Base-by-base conservation (phyloP, 2,113 vertebrate species). In the Bungarus multicinctus region DNA sequence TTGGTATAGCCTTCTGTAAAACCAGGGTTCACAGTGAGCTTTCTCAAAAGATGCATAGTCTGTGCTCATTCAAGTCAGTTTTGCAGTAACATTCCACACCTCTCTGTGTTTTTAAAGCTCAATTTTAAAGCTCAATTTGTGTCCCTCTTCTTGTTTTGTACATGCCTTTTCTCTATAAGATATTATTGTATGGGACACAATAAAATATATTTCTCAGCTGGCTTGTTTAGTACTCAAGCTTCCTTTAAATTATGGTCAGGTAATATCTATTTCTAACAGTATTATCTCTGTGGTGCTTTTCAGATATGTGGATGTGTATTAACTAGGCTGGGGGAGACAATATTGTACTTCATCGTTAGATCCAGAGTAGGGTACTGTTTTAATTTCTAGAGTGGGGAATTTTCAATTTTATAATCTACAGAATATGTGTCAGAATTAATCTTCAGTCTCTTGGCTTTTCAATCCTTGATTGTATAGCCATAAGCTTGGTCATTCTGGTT, bases 1-100 rank as follows among this genome's bases (percentile, higher is more conserved):
- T 16, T 74, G 43, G 34, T 5, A 10, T 0, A 0, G 4, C 50
- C 5, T 54, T 87, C 85, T 5, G 4, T 1, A 90, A 64, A 0
- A 39, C n/a, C 50, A 27, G 27, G 47, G 89, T 27, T 3, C 0
- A 0, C 5, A 7, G 25, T 0, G 10, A 27, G 5, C 45, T 20
- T 5, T 0, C 12, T 47, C 0, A 0, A 74, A 64, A 88, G 25
- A n/a, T 0, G 0, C 0, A 1, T 16, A 92, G 27, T 14, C 1
- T 43, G 34, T 43, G 10, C 88, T 87, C 47, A 18, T 0, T 88
- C 3, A 2, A 5, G 2, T 25, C 34, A 16, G 34, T 7, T 89
- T 30, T 3, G 23, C 57, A n/a, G 57, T 45, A 90, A 18, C 43
- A 89, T 45, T 60, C 27, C 50, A 34, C 22, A 27, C 16, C 1